Conservation (phyloP, 2,797 vertebrate genomes). For the Lophotriccus pileatus region DNA sequence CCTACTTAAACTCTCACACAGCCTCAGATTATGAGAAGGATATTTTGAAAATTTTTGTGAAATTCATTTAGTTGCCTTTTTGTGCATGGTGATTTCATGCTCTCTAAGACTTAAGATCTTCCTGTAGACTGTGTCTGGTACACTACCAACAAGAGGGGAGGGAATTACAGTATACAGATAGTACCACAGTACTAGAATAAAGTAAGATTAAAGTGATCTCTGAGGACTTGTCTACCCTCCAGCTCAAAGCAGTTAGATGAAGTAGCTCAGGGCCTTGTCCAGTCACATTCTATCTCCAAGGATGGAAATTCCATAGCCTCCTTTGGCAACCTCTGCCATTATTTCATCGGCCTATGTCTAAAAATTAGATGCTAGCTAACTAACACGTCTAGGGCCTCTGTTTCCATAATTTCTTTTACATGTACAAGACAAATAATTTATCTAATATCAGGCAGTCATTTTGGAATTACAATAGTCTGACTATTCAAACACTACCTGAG, state of each 20-base stretch:
- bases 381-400: fast-evolving
- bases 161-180: not conserved
- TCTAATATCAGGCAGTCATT: not conserved
- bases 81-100: not conserved
- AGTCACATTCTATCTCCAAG: not conserved
- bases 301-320: not conserved
- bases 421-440: not conserved
- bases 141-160: not conserved
- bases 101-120: not conserved
- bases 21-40: not conserved
- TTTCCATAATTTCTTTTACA: not conserved
- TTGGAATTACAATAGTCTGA: not conserved
- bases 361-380: not conserved
- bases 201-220: not conserved
- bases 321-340: too few relatives aligned
- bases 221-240: not conserved
- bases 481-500: not conserved
- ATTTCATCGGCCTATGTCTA: not conserved
- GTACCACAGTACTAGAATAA: not conserved
- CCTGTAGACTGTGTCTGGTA: not conserved
- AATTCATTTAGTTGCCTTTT: not conserved
- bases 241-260: not conserved
- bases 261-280: not conserved
- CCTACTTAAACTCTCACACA: not conserved
- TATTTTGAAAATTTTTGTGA: not conserved